Conservation (phyloP, 2,113 vertebrate species). For the Podarcis muralis region DNA sequence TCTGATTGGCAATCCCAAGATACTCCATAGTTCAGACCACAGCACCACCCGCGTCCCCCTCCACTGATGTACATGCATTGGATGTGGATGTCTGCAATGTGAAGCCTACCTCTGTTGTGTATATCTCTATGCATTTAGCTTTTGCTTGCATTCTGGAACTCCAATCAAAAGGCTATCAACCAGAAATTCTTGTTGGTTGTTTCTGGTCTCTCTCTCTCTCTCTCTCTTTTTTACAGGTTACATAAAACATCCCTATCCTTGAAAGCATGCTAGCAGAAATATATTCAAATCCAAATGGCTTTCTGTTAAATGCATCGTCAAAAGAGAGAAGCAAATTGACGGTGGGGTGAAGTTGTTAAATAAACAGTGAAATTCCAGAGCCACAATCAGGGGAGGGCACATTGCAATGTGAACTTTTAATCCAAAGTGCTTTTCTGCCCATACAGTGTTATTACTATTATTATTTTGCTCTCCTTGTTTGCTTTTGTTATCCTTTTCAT, state of each 20-base stretch:
- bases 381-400: background rate
- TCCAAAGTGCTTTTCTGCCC: background rate
- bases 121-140: no score
- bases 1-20: no score
- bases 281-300: background rate
- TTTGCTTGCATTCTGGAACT: no score
- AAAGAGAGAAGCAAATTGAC: background rate
- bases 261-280: background rate
- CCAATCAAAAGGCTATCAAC: no score
- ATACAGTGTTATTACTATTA: background rate
- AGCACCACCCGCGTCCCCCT: no score
- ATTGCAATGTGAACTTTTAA: background rate
- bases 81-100: no score
- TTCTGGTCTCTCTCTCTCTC: background rate
- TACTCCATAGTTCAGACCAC: no score
- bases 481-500: conserved; percentile 1
- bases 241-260: background rate
- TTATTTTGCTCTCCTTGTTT: background rate
- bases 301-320: background rate
- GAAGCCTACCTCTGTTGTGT: background rate
- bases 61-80: no score
- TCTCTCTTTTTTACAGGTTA: background rate
- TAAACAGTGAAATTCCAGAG: background rate
- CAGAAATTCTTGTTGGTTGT: background rate
- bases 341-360: background rate